Evolutionary conservation across 2,113 vertebrate species (phyloP).

Genomic region (Danionella cerebrum): DNA sequence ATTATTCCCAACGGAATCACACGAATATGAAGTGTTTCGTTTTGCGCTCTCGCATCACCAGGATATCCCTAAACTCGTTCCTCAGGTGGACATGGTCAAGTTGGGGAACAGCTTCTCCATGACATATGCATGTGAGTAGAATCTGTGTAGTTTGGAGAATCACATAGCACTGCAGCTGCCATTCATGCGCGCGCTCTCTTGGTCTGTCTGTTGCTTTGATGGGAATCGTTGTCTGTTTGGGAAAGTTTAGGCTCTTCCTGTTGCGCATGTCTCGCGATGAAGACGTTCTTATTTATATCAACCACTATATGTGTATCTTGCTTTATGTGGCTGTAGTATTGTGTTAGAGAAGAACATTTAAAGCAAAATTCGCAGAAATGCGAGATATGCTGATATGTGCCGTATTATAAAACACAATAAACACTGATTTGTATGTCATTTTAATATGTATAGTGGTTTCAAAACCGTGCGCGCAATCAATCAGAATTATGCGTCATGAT

Average conservation of each 20-base stretch:
- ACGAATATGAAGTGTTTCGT: constrained; percentile 98
- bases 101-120: constrained; percentile 97
- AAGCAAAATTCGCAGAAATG: too few relatives aligned
- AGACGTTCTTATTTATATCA: not conserved
- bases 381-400: too few relatives aligned
- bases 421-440: too few relatives aligned
- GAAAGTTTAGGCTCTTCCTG: constrained; percentile 25
- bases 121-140: constrained; percentile 96
- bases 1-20: constrained; percentile 90
- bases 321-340: too few relatives aligned
- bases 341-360: too few relatives aligned
- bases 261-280: not conserved
- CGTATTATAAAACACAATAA: too few relatives aligned
- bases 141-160: not conserved
- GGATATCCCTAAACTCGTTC: constrained; percentile 95
- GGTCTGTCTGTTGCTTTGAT: not conserved
- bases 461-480: not conserved
- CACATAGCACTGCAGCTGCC: not conserved
- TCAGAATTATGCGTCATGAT: not conserved
- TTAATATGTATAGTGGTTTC: not conserved
- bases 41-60: constrained; percentile 94
- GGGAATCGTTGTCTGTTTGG: not conserved
- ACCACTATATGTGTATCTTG: not conserved
- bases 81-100: constrained; percentile 98
- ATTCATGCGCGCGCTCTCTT: too few relatives aligned